Conservation (phyloP, 2,888 invertebrate genomes). For the Chymomyza amoena region DNA sequence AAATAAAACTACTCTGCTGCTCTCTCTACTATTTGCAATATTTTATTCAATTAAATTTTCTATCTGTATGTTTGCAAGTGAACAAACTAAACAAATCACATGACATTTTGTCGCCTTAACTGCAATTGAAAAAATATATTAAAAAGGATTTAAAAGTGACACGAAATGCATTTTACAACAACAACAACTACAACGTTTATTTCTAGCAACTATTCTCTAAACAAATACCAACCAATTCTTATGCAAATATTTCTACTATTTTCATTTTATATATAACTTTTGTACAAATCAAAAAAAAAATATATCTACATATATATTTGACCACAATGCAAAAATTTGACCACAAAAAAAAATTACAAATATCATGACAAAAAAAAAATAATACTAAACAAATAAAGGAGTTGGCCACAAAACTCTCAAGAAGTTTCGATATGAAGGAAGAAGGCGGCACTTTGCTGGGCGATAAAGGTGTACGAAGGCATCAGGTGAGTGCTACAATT, state of each 20-base stretch:
- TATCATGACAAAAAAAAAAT: constrained; percentile 48
- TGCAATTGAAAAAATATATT: constrained; percentile 10
- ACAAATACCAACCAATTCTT: constrained; percentile 57
- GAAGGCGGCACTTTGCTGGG: constrained; percentile 87
- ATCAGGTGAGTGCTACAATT: constrained; percentile 79
- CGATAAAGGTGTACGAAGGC: constrained; percentile 84
- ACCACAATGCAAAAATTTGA: constrained; percentile 43
- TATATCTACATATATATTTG: constrained; percentile 26
- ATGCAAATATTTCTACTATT: constrained; percentile 71
- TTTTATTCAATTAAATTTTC: constrained; percentile 47
- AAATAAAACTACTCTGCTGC: constrained; percentile 20
- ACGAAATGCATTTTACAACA: constrained; percentile 26
- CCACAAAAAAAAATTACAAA: constrained; percentile 53
- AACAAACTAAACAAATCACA: constrained; percentile 13
- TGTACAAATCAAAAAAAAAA: constrained; percentile 48
- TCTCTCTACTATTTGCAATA: constrained; percentile 32
- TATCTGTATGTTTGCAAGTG: constrained; percentile 57
- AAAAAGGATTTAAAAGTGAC: constrained; percentile 13
- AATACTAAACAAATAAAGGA: constrained; percentile 82
- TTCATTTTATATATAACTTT: constrained; percentile 62
- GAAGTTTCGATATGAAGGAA: constrained; percentile 94
- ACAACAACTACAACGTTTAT: constrained; percentile 10
- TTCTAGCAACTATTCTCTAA: constrained; percentile 40
- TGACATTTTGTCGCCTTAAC: neutral
- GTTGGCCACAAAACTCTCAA: constrained; percentile 90